Conservation (phyloP, 1,140 invertebrate species). For the Musca domestica region DNA sequence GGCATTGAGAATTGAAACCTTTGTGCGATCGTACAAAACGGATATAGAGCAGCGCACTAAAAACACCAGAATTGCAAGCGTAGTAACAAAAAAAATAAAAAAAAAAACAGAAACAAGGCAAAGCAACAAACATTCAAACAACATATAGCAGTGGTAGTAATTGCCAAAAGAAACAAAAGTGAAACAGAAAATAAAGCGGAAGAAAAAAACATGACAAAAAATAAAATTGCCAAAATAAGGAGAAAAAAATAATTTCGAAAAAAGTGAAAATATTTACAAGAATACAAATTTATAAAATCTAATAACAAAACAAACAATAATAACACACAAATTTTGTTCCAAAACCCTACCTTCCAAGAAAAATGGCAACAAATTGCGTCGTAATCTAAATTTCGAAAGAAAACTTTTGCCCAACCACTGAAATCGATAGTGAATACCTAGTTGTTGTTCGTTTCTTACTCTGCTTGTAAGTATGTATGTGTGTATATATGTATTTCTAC, state of each 20-base stretch:
- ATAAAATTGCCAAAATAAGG: not conserved
- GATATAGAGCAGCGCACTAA: conserved; percentile 12
- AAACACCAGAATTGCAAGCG: not conserved
- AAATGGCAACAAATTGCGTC: conserved; percentile 4
- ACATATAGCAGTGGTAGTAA: not conserved
- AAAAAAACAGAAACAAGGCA: not conserved
- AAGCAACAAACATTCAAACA: not conserved
- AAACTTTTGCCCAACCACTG: too few relatives aligned
- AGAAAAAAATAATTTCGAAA: not conserved
- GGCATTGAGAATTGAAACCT: conserved; percentile 50
- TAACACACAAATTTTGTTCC: not conserved
- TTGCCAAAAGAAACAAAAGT: too few relatives aligned
- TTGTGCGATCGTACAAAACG: conserved; percentile 43
- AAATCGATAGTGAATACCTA: too few relatives aligned
- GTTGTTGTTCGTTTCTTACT: too few relatives aligned
- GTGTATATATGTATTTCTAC: too few relatives aligned
- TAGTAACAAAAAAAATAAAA: not conserved
- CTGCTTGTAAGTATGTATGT: too few relatives aligned
- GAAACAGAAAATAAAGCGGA: too few relatives aligned
- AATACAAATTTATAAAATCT: too few relatives aligned
- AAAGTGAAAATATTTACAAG: too few relatives aligned
- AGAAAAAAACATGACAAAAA: too few relatives aligned
- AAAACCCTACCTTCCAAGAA: not conserved
- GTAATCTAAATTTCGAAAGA: not conserved
- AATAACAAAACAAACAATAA: not conserved